phyloP scores from a whole-genome alignment of 2,797 vertebrate genomes.

The Anguilla marmorata region DNA sequence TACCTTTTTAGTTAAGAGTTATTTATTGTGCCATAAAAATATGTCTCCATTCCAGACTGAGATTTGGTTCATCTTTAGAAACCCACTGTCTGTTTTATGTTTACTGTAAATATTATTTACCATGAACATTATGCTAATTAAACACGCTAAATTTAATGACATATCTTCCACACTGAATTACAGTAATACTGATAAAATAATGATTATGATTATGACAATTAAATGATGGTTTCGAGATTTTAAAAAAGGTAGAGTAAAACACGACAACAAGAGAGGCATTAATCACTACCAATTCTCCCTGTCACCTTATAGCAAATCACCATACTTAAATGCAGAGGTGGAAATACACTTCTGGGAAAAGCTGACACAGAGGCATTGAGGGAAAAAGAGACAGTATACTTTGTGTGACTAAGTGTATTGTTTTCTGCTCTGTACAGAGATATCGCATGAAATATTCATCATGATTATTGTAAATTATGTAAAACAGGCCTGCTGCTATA shows the following conservation, averaged over 20 bases:
- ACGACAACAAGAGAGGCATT: not conserved
- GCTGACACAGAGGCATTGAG: not conserved
- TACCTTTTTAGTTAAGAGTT: not conserved
- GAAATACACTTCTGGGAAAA: constrained; percentile 8
- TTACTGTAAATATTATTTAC: constrained; percentile 2
- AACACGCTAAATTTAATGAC: not conserved
- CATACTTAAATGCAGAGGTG: constrained; percentile 14
- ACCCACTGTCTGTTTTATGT: not conserved
- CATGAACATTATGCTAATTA: not conserved
- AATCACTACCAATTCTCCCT: constrained; percentile 11
- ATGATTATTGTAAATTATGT: constrained; percentile 62
- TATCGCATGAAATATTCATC: constrained; percentile 57
- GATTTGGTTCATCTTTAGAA: not conserved
- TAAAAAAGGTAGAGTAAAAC: not conserved
- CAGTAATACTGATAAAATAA: constrained; percentile 12
- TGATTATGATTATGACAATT: constrained; percentile 9
- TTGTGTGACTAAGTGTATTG: not conserved
- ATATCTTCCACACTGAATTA: constrained; percentile 16
- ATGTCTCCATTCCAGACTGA: not conserved
- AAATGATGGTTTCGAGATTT: constrained; percentile 1
- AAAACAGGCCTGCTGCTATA: constrained; percentile 50
- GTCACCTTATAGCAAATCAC: constrained; percentile 9
- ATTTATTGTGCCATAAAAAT: not conserved
- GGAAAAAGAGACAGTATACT: not conserved
- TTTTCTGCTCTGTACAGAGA: not conserved